phyloP scores from a whole-genome alignment of 1,140 invertebrate genomes.

The Halictus rubicundus region DNA sequence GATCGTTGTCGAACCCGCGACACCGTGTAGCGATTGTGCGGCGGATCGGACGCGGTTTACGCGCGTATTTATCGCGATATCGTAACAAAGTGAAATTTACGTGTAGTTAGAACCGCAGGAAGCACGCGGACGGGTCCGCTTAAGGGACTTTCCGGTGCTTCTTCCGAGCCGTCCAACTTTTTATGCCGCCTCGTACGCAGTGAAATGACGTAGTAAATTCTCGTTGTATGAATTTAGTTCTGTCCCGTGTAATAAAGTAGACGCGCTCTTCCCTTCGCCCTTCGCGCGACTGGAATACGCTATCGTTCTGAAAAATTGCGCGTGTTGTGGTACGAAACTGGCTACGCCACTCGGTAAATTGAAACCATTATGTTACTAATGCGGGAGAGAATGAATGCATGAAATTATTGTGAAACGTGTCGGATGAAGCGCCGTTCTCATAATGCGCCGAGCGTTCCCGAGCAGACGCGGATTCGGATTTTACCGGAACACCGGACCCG shows the following conservation, averaged over 20 bases:
- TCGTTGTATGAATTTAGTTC: constrained; percentile 59
- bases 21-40: too few relatives aligned
- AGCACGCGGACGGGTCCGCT: neutral
- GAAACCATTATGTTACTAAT: neutral
- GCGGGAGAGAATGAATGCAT: neutral
- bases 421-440: too few relatives aligned
- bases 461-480: too few relatives aligned
- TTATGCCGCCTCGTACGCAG: constrained; percentile 38
- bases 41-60: too few relatives aligned
- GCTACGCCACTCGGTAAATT: neutral
- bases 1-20: too few relatives aligned
- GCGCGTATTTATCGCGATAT: too few relatives aligned
- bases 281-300: constrained; percentile 37
- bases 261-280: constrained; percentile 44
- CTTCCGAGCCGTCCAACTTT: constrained; percentile 52
- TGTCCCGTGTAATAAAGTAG: constrained; percentile 56
- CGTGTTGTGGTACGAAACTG: neutral
- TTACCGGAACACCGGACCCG: too few relatives aligned
- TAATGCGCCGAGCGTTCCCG: too few relatives aligned
- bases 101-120: too few relatives aligned
- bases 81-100: too few relatives aligned
- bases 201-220: constrained; percentile 60
- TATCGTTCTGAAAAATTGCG: constrained; percentile 44
- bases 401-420: neutral
- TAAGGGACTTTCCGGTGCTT: constrained; percentile 34